phyloP scores from a whole-genome alignment of 2,797 vertebrate genomes.

The Synaphobranchus kaupii region DNA sequence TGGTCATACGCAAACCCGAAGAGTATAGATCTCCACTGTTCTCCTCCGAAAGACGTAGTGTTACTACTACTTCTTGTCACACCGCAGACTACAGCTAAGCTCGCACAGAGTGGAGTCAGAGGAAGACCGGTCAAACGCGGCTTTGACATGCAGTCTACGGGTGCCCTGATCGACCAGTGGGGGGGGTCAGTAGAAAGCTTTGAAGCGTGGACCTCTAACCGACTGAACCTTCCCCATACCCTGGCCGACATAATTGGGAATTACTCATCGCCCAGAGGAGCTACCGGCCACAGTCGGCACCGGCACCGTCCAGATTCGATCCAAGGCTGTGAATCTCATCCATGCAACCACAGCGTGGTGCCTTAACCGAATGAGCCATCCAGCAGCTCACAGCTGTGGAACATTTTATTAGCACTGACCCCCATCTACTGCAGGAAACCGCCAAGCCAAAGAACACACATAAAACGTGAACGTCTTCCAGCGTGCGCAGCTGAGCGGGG shows the following conservation, averaged over 20 bases:
- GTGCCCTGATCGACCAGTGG: too few species aligned
- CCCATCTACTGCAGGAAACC: constrained; percentile 55
- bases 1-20: too few species aligned
- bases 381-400: constrained; percentile 29
- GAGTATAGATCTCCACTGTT: too few species aligned
- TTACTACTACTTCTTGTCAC: too few species aligned
- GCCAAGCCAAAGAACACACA: constrained; percentile 57
- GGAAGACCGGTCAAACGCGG: too few species aligned
- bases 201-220: too few species aligned
- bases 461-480: constrained; percentile 40
- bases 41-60: too few species aligned
- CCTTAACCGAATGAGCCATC: background rate
- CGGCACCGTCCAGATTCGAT: background rate
- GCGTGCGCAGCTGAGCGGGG: background rate
- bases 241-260: background rate
- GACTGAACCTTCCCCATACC: background rate
- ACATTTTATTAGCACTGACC: constrained; percentile 51
- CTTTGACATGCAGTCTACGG: too few species aligned
- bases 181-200: too few species aligned
- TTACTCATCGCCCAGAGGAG: background rate
- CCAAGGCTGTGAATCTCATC: background rate
- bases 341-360: background rate
- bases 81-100: too few species aligned
- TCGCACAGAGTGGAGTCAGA: too few species aligned
- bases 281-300: background rate